Base-by-base conservation (phyloP, 1,140 invertebrate species). In the Ptiloglossa arizonensis region DNA sequence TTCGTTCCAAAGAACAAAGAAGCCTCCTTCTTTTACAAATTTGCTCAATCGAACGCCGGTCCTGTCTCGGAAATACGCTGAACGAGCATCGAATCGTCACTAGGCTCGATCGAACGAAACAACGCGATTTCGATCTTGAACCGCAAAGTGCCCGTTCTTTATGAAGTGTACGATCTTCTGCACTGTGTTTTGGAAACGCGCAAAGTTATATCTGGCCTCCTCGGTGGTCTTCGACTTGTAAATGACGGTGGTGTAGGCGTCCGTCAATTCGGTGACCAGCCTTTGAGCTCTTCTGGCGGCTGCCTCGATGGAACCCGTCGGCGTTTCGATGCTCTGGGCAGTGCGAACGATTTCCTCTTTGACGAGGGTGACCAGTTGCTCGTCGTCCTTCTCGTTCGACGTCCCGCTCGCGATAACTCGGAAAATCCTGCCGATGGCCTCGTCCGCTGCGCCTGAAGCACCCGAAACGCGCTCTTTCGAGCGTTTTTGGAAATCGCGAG, bases 91-190 rank as follows among this genome's bases (percentile, higher is more conserved):
- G n/a, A n/a, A n/a, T n/a, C n/a, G n/a, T n/a, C n/a, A n/a, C n/a
- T n/a, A n/a, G n/a, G n/a, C n/a, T n/a, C n/a, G n/a, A n/a, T n/a
- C n/a, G n/a, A n/a, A n/a, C n/a, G n/a, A n/a, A n/a, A n/a, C n/a
- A 32, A 6, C 15, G 29, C 15, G 3, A 29, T 46, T 5, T 2
- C 5, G 13, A 29, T n/a, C 5, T 63, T 48, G 75, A 3, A 59
- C 4, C 11, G 72, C 44, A 52, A 82, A 89, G 41, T 76, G 69
- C 0, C 86, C 85, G 15, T 73, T 78, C 50, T 87, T 89, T 0
- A 86, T 86, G 32, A 86, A 87, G 6, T 89, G 83, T 1, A 89
- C 88, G 38, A 89, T 88, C 41, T 59, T 57, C 22, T 87, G 77
- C 9, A 89, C 84, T 9, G 82, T 86, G 44, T 67, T 60, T 22